These are phyloP conservation scores for Anniella stebbinsi DNA, from an alignment of 2,797 vertebrate genomes.

Conservation along the genomic window DNA sequence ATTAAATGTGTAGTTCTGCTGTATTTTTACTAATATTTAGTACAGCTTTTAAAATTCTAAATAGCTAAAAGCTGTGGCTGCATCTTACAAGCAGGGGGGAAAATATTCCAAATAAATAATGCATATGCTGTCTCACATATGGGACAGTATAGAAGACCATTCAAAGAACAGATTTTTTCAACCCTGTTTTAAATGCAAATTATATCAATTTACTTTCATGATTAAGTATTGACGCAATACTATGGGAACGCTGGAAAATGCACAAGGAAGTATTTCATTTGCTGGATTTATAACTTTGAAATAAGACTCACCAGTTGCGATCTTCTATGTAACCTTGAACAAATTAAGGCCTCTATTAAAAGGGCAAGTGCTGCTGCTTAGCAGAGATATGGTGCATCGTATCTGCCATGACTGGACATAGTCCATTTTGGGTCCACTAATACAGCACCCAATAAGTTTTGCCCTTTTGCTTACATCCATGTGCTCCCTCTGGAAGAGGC, in stretches of 20 bases:
- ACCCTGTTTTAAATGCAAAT: neutral
- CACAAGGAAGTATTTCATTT: slow-evolving; percentile 40
- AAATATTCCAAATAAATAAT: neutral
- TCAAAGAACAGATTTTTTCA: neutral
- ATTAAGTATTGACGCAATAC: neutral
- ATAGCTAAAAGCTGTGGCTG: neutral
- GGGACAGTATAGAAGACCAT: neutral
- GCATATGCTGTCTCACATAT: neutral
- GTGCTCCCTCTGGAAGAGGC: slow-evolving; percentile 10
- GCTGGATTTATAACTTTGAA: slow-evolving; percentile 57
- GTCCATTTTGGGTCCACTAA: neutral
- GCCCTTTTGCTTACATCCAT: slow-evolving; percentile 6
- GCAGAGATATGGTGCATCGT: slow-evolving; percentile 52
- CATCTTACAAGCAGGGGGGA: neutral
- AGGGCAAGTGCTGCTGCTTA: slow-evolving; percentile 43
- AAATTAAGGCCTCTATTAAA: slow-evolving; percentile 45
- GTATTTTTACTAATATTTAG: neutral
- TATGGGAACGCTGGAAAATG: neutral
- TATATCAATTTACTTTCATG: neutral
- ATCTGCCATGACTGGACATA: neutral
- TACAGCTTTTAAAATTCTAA: neutral
- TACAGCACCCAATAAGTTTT: neutral
- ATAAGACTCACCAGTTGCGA: neutral
- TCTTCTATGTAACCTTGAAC: slow-evolving; percentile 50
- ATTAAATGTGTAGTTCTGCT: neutral